A percentile compares a stretch with the other conserved stretches of the same genome.
These are phyloP conservation scores for Cyanistes caeruleus DNA, from an alignment of 2,113 vertebrate genomes.

Conservation along the genomic window DNA sequence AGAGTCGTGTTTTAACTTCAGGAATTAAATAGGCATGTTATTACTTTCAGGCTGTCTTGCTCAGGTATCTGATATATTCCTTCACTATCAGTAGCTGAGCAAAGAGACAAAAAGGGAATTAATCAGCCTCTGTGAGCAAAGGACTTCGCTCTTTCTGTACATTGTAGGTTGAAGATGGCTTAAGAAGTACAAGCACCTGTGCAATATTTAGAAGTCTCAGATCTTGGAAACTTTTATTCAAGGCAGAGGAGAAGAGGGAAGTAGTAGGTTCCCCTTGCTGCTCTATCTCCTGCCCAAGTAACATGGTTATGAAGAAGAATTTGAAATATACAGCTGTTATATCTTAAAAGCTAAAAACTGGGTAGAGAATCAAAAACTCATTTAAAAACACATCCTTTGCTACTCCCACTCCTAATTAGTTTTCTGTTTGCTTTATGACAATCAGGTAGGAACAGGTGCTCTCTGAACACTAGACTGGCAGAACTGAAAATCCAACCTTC, in stretches of 20 bases:
- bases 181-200: background rate
- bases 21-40: background rate
- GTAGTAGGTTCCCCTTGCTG: background rate
- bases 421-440: background rate
- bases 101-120: background rate
- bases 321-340: background rate
- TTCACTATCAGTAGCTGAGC: background rate
- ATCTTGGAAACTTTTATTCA: background rate
- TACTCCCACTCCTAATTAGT: background rate
- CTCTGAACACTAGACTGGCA: background rate
- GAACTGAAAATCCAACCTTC: background rate
- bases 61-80: background rate
- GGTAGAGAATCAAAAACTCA: background rate
- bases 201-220: background rate
- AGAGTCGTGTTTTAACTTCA: background rate
- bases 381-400: background rate
- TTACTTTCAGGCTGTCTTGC: background rate
- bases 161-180: background rate
- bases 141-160: background rate
- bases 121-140: background rate
- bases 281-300: background rate
- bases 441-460: background rate
- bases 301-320: background rate
- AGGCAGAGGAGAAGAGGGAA: background rate
- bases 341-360: background rate